Conservation (phyloP, 2,888 invertebrate species). For the Aquatica leii region DNA sequence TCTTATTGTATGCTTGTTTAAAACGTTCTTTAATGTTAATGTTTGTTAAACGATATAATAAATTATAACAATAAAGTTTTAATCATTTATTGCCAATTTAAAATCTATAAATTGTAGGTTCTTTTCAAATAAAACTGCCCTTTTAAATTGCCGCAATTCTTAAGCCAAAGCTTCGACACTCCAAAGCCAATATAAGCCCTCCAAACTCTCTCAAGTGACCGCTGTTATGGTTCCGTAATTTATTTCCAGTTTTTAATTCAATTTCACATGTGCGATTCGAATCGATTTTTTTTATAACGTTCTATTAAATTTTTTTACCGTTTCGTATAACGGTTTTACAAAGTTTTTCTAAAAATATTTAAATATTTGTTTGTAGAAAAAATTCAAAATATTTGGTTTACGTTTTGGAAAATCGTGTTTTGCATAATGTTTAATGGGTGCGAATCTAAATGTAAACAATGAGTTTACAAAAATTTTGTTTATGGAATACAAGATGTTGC, state of each 20-base stretch:
- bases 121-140: constrained; percentile 28
- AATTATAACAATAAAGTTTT: no score
- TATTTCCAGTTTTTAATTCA: constrained; percentile 30
- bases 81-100: no score
- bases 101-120: no score
- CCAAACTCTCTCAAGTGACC: constrained; percentile 35
- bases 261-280: constrained; percentile 14
- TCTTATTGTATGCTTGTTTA: no score
- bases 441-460: neutral
- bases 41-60: no score
- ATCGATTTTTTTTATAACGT: constrained; percentile 10
- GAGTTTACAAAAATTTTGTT: constrained; percentile 8
- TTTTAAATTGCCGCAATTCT: constrained; percentile 34
- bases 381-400: no score
- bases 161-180: constrained; percentile 32
- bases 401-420: no score
- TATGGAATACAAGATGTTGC: constrained; percentile 11
- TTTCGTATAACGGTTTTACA: neutral
- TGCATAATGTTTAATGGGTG: neutral
- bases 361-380: no score
- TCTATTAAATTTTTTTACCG: constrained; percentile 2
- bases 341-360: neutral
- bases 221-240: constrained; percentile 32
- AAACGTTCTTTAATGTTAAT: no score
- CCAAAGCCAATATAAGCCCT: constrained; percentile 37